Evolutionary conservation across 2,113 vertebrate genomes (phyloP).

Genomic region (Nesoenas mayeri): DNA sequence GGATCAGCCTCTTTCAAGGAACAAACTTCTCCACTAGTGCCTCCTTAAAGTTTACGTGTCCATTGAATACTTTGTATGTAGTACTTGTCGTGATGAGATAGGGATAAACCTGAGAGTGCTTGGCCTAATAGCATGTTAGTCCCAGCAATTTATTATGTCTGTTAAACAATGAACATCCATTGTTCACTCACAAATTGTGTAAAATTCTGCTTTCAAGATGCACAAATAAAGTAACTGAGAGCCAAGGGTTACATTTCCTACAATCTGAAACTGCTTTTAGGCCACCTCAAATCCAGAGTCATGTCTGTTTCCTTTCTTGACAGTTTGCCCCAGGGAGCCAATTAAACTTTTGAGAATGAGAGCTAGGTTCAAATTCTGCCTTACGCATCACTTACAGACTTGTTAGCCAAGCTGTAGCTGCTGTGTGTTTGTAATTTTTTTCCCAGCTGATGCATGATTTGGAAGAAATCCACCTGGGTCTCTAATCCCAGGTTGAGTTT

Average conservation of each 20-base stretch:
- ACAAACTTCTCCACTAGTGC: neutral
- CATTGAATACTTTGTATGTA: neutral
- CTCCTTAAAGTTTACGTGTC: neutral
- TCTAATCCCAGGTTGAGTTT: neutral
- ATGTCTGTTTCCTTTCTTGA: neutral
- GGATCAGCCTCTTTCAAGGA: neutral
- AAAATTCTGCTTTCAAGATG: neutral
- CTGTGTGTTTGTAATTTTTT: neutral
- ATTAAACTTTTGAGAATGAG: conserved; percentile 40
- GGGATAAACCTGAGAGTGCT: accelerated
- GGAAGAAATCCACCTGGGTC: neutral
- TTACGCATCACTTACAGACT: neutral
- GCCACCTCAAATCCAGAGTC: neutral
- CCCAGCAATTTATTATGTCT: neutral
- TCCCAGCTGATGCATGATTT: neutral
- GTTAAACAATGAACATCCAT: neutral
- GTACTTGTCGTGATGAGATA: neutral
- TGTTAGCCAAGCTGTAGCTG: conserved; percentile 20
- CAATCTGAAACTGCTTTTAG: conserved; percentile 28
- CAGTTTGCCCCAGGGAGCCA: conserved; percentile 46
- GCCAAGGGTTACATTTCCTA: neutral
- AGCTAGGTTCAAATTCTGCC: neutral
- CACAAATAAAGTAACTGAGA: neutral
- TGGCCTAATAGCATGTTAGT: neutral
- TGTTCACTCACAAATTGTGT: neutral